Percentiles rank a stretch among this genome's conserved stretches.
Evolutionary conservation across 2,113 vertebrate species (phyloP).

Genomic region (Saccopteryx leptura): DNA sequence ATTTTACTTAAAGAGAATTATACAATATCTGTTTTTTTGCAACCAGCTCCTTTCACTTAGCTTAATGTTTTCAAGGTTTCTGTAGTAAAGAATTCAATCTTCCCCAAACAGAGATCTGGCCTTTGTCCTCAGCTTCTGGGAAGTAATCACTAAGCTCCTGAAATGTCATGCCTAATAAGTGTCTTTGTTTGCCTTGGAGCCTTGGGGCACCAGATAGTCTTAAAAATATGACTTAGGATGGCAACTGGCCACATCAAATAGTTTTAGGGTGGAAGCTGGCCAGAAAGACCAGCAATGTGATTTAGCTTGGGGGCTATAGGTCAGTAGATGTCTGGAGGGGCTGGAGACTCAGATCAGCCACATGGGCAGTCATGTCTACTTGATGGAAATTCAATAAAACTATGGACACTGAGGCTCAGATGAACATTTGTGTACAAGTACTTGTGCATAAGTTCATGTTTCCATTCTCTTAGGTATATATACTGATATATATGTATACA

Average conservation of each 20-base stretch:
- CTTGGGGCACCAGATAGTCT: not conserved
- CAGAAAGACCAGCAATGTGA: not conserved
- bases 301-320: not conserved
- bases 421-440: not conserved
- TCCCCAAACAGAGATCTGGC: slow-evolving; percentile 8
- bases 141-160: not conserved
- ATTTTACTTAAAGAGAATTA: slow-evolving; percentile 46
- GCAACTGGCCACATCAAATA: not conserved
- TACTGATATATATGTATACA: no score
- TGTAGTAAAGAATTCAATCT: slow-evolving; percentile 51
- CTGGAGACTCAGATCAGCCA: not conserved
- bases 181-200: not conserved
- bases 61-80: slow-evolving; percentile 39
- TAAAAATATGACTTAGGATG: not conserved
- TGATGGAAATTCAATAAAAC: not conserved
- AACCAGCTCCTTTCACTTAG: not conserved
- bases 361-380: not conserved
- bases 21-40: slow-evolving; percentile 37
- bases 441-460: not conserved
- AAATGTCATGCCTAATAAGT: not conserved
- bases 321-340: not conserved
- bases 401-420: not conserved
- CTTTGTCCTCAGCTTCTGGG: slow-evolving; percentile 7
- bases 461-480: not conserved
- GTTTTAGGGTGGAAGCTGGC: not conserved